Percentiles rank a stretch among this genome's conserved stretches.
These are phyloP conservation scores for Hedya salicella DNA, from an alignment of 2,888 invertebrate genomes.

Conservation along the genomic window DNA sequence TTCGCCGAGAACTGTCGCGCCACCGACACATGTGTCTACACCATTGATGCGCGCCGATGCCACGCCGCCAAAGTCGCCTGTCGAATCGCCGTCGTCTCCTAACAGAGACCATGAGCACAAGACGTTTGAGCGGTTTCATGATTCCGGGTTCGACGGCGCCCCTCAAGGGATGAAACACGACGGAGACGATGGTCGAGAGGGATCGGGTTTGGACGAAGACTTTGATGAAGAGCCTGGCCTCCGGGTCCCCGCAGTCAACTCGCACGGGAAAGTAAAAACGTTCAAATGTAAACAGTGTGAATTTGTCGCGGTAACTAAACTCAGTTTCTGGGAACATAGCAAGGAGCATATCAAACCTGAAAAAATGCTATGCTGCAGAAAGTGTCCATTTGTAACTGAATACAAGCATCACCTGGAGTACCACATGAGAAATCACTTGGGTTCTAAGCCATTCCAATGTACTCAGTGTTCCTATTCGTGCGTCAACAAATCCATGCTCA, in stretches of 20 bases:
- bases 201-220: slow-evolving; percentile 79
- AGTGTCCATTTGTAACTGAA: slow-evolving; percentile 99
- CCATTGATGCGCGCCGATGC: slow-evolving; percentile 70
- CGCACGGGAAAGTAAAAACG: slow-evolving; percentile 93
- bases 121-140: slow-evolving; percentile 75
- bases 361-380: slow-evolving; percentile 94
- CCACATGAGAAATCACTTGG: slow-evolving; percentile 97
- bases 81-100: slow-evolving; percentile 69
- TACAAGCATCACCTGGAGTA: slow-evolving; percentile 99
- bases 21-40: slow-evolving; percentile 70
- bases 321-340: slow-evolving; percentile 97
- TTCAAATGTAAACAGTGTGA: slow-evolving; percentile 97
- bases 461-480: slow-evolving; percentile 94
- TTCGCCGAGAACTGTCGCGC: slow-evolving; percentile 67
- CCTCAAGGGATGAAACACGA: slow-evolving; percentile 64
- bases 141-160: slow-evolving; percentile 80
- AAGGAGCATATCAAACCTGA: slow-evolving; percentile 96
- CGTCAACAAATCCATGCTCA: slow-evolving; percentile 99
- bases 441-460: slow-evolving; percentile 98
- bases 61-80: slow-evolving; percentile 79
- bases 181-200: slow-evolving; percentile 76
- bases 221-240: slow-evolving; percentile 85
- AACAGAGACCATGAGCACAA: slow-evolving; percentile 67
- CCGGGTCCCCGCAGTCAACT: slow-evolving; percentile 87
- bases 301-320: slow-evolving; percentile 93